Conservation (phyloP, 2,113 vertebrate species). For the Aythya baeri region DNA sequence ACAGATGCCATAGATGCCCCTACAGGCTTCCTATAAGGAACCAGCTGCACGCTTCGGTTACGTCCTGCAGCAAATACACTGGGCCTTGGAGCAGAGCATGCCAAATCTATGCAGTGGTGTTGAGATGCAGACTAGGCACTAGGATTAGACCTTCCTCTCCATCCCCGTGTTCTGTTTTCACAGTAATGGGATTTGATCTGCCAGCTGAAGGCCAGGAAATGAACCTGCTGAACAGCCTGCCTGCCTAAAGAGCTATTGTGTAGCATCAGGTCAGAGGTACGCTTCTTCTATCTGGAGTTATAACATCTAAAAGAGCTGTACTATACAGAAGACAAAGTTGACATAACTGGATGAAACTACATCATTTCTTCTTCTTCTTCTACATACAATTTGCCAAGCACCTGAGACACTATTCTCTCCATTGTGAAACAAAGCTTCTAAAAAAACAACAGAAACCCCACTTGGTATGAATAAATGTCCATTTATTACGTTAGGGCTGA, state of each 20-base stretch:
- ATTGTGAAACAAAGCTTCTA: slow-evolving; percentile 50
- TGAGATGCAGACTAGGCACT: slow-evolving; percentile 50
- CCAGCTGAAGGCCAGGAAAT: slow-evolving; percentile 35
- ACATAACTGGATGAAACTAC: slow-evolving; percentile 62
- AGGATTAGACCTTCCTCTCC: slow-evolving; percentile 40
- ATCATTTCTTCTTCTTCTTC: slow-evolving; percentile 60
- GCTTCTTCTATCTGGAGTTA: slow-evolving; percentile 54
- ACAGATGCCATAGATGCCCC: slow-evolving; percentile 46
- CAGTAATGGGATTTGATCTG: slow-evolving; percentile 35
- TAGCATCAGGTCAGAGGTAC: slow-evolving; percentile 52
- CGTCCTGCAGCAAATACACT: slow-evolving; percentile 9
- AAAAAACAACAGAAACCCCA: slow-evolving; percentile 67
- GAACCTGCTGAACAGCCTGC: slow-evolving; percentile 30
- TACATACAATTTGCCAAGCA: slow-evolving; percentile 58
- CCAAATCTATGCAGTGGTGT: slow-evolving; percentile 26
- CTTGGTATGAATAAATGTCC: slow-evolving; percentile 61
- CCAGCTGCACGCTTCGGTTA: slow-evolving; percentile 16
- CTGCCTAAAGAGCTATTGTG: slow-evolving; percentile 23
- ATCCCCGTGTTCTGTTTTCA: slow-evolving; percentile 9
- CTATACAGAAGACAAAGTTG: slow-evolving; percentile 66
- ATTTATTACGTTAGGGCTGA: slow-evolving; percentile 52
- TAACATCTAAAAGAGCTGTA: slow-evolving; percentile 56
- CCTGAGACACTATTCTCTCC: slow-evolving; percentile 67
- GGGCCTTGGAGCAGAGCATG: slow-evolving; percentile 37
- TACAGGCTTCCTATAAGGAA: slow-evolving; percentile 54